Conservation (phyloP, 2,888 invertebrate species). For the Cantharis rufa region DNA sequence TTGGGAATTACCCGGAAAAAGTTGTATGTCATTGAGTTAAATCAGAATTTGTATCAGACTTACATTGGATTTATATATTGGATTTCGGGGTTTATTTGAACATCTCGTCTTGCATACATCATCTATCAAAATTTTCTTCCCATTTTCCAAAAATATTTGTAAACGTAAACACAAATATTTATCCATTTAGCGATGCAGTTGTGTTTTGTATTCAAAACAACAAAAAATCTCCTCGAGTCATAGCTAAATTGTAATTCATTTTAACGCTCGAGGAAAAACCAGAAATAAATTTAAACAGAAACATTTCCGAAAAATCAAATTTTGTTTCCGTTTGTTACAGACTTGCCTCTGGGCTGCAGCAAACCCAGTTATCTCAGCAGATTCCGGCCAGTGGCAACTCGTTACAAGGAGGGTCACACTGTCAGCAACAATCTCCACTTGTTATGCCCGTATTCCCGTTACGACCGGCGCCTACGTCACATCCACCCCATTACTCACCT, state of each 20-base stretch:
- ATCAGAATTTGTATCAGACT: slow-evolving; percentile 35
- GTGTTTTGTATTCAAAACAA: slow-evolving; percentile 15
- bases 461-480: slow-evolving; percentile 63
- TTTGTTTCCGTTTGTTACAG: slow-evolving; percentile 51
- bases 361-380: slow-evolving; percentile 62
- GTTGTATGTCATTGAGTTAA: slow-evolving; percentile 39
- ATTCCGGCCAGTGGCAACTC: slow-evolving; percentile 66
- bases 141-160: neutral
- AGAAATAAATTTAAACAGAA: slow-evolving; percentile 29
- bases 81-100: slow-evolving; percentile 37
- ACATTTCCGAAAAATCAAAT: slow-evolving; percentile 29
- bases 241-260: slow-evolving; percentile 25
- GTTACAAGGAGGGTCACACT: slow-evolving; percentile 63
- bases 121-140: slow-evolving; percentile 23
- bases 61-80: slow-evolving; percentile 37
- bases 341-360: slow-evolving; percentile 58
- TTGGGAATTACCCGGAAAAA: slow-evolving; percentile 35
- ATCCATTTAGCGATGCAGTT: neutral
- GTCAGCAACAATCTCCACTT: slow-evolving; percentile 75
- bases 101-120: slow-evolving; percentile 32
- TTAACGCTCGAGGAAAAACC: slow-evolving; percentile 24
- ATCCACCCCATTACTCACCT: slow-evolving; percentile 82
- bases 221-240: slow-evolving; percentile 14
- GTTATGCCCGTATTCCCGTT: slow-evolving; percentile 89
- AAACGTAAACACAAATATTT: slow-evolving; percentile 18